Conservation (phyloP, 2,113 vertebrate genomes). For the Salvator merianae region DNA sequence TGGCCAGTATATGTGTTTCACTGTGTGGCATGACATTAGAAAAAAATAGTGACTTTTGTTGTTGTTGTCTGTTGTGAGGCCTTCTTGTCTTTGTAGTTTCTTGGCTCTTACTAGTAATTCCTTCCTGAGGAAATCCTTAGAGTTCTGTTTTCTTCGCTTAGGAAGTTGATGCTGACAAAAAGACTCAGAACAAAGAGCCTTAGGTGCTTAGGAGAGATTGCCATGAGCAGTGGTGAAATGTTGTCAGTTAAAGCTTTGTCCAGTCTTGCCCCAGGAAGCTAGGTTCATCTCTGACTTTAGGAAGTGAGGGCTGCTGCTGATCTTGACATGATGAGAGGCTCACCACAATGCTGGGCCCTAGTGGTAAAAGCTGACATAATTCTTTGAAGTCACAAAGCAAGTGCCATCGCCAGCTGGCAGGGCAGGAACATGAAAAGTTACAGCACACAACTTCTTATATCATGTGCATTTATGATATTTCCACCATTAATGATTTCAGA, state of each 20-base stretch:
- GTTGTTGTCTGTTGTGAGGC: background rate
- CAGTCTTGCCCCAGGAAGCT: background rate
- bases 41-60: background rate
- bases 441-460: background rate
- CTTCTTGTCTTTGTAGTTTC: constrained; percentile 15
- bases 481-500: too few species aligned
- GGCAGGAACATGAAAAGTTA: background rate
- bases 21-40: rapidly evolving
- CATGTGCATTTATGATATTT: too few species aligned
- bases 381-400: background rate
- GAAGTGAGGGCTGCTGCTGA: background rate
- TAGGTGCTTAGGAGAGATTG: background rate
- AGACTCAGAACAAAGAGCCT: background rate
- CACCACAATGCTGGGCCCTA: background rate
- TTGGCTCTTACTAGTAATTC: constrained; percentile 38
- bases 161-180: background rate
- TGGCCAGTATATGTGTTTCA: rapidly evolving
- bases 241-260: background rate
- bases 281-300: background rate
- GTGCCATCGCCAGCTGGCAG: background rate
- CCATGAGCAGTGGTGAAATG: background rate
- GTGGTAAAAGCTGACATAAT: background rate
- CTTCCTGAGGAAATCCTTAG: constrained; percentile 64
- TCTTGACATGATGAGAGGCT: background rate
- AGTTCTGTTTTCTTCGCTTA: background rate